Evolutionary conservation across 1,140 invertebrate genomes (phyloP), one percentile per base, ranked within the genome.

Genomic region (Ips typographus): DNA sequence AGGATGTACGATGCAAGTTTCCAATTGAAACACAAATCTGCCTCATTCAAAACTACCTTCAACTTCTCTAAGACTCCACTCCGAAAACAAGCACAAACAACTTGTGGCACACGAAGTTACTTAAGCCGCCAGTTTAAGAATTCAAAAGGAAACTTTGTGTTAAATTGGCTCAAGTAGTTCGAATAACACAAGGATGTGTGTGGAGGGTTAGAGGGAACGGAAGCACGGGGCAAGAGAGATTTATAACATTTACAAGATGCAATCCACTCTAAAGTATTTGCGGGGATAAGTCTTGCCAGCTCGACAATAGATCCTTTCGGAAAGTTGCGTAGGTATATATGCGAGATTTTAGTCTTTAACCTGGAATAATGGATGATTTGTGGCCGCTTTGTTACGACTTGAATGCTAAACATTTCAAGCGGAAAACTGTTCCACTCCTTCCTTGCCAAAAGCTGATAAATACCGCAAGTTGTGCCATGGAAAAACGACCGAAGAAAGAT

Each of bases 211-310:
- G 72, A 71, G 67, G 74, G 74, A 72, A 72, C 74, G 75, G 76
- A 77, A 76, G 74, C 72, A 42, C 65, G 56, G 67, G 71, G 56
- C 36, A 43, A 62, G 72, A 68, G 60, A 73, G 75, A 77, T 78
- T 77, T 78, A 75, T 71, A 75, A 75, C 73, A 72, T 74, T 75
- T 76, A 76, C 76, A 75, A 77, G 76, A 75, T 75, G 73, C 76
- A 77, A 77, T 78, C 76, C 76, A 77, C 76, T 78, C 73, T 77
- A 77, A 76, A 76, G 74, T 75, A 75, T 77, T 74, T 74, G 68
- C 63, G 65, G 43, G 71, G 75, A 73, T 77, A 76, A 77, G 74
- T 65, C 73, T 47, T 68, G 66, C 67, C 37, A 66, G 70, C 68
- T 72, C 38, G 74, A 77, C 77, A 79, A 77, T 77, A 74, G 71